Evolutionary conservation across 2,797 vertebrate genomes (phyloP), one percentile per base, ranked within the genome.

Genomic region (Lacerta agilis): DNA sequence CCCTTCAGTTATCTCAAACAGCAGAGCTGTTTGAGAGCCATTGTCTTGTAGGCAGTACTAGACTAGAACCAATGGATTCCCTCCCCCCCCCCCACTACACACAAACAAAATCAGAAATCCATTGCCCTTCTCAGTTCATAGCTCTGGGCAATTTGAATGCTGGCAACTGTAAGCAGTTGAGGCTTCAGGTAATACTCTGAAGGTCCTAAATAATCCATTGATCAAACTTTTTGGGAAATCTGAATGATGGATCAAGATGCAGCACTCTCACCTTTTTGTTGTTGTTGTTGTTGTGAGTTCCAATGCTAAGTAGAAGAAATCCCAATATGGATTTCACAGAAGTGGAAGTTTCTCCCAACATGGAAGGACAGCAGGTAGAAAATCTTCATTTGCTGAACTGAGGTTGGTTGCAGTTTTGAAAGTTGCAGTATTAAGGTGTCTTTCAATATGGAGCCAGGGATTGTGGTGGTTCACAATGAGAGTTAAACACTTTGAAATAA

Each of bases 401-500:
- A 33, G 81, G 71, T 29, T 18, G 20, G 13, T 71, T 29, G n/a
- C 6, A 64, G 23, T 73, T 85, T 29, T 66, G 61, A n/a, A 85
- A 75, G 69, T n/a, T 66, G 64, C 29, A 64, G 38, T 75, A 20
- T n/a, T 4, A 67, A 49, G 23, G 43, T 82, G 18, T 27, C 13
- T 88, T 87, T 25, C 36, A 61, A 43, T 64, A 87, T 88, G 3
- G 49, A 55, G 13, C 49, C 13, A 55, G 13, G 49, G 13, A 15
- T 55, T 15, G 49, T 55, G 13, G 91, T 90, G 73, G 81, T 67
- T 91, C 83, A 87, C 66, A 86, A 90, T 72, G 71, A 91, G 79
- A 82, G 93, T 92, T 41, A 83, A 76, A 90, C 90, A 67, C 75
- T 86, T n/a, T 94, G 92, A 78, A 73, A 90, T 69, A 88, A 89